Evolutionary conservation across 1,140 invertebrate genomes (phyloP).

Genomic region (Papilio polytes): DNA sequence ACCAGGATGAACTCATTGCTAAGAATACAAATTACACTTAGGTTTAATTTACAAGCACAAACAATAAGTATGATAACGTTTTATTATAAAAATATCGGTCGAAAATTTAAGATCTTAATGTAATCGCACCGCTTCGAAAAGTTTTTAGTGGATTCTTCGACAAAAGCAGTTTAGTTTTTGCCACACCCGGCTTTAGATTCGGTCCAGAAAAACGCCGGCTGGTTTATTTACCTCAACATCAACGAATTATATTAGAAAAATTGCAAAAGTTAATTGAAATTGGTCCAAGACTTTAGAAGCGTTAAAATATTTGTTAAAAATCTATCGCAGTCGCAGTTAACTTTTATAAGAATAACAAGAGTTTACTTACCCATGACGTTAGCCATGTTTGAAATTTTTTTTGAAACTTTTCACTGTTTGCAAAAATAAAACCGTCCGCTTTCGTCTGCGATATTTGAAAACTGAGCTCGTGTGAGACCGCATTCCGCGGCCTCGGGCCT

Average conservation of each 20-base stretch:
- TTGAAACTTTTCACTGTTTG: slow-evolving; percentile 51
- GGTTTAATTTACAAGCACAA: not conserved
- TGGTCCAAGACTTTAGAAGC: not conserved
- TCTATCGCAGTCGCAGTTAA: not conserved
- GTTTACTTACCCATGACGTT: slow-evolving; percentile 72
- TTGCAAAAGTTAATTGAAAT: not conserved
- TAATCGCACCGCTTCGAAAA: not conserved
- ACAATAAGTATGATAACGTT: not conserved
- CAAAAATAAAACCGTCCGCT: slow-evolving; percentile 53
- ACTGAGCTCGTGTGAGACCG: slow-evolving; percentile 53
- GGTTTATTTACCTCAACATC: slow-evolving; percentile 40
- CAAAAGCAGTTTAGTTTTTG: not conserved
- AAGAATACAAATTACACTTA: slow-evolving; percentile 9
- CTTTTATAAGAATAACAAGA: slow-evolving; percentile 27
- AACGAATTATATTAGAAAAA: slow-evolving; percentile 20
- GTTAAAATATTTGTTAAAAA: not conserved
- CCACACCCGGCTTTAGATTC: slow-evolving; percentile 63
- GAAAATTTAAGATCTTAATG: not conserved
- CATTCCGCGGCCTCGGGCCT: slow-evolving; percentile 47
- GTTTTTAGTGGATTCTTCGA: not conserved
- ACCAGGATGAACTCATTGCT: slow-evolving; percentile 17
- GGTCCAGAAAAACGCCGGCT: slow-evolving; percentile 66
- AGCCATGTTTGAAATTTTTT: slow-evolving; percentile 60
- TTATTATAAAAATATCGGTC: not conserved
- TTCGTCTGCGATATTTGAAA: slow-evolving; percentile 52